A percentile compares a stretch with the other conserved stretches of the same genome.
These are phyloP conservation scores for Betta splendens DNA, from an alignment of 2,797 vertebrate genomes.

Conservation along the genomic window DNA sequence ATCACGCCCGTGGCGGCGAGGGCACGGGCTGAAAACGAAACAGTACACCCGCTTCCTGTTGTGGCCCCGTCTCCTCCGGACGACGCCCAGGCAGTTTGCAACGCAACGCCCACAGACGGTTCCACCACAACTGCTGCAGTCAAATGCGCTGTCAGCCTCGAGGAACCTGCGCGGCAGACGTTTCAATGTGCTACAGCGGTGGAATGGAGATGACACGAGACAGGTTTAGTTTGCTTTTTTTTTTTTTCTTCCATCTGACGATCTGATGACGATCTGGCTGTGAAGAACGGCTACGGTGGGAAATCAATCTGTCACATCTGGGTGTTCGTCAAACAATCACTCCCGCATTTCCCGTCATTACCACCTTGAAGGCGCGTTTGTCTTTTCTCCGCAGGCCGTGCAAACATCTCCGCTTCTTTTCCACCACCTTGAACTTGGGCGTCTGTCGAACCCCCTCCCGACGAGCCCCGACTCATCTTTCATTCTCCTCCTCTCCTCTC, in stretches of 20 bases:
- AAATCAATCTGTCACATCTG: constrained; percentile 19
- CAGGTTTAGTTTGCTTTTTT: background rate
- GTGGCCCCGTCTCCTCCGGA: constrained; percentile 13
- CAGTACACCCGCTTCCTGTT: constrained; percentile 16
- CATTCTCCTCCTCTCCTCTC: constrained; percentile 43
- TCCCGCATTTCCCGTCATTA: background rate
- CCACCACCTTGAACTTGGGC: constrained; percentile 42
- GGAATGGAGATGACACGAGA: constrained; percentile 41
- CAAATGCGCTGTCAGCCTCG: constrained; percentile 41
- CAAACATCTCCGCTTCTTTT: constrained; percentile 29
- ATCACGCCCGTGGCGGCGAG: constrained; percentile 28
- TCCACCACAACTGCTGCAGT: constrained; percentile 35
- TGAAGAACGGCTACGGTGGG: constrained; percentile 9
- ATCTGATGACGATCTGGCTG: constrained; percentile 28
- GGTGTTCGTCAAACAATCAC: too few relatives aligned
- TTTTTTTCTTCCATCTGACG: constrained; percentile 1
- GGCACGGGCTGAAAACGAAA: constrained; percentile 33
- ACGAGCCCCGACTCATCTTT: constrained; percentile 38
- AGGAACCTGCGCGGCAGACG: constrained; percentile 22
- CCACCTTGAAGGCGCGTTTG: constrained; percentile 5
- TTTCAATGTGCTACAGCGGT: constrained; percentile 33
- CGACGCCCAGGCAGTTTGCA: constrained; percentile 42
- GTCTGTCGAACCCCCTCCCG: constrained; percentile 33
- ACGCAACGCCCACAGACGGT: constrained; percentile 40
- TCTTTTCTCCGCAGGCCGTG: background rate